A percentile compares a stretch with the other conserved stretches of the same genome.
Conservation (phyloP, 2,797 vertebrate species). For the Crenichthys baileyi region DNA sequence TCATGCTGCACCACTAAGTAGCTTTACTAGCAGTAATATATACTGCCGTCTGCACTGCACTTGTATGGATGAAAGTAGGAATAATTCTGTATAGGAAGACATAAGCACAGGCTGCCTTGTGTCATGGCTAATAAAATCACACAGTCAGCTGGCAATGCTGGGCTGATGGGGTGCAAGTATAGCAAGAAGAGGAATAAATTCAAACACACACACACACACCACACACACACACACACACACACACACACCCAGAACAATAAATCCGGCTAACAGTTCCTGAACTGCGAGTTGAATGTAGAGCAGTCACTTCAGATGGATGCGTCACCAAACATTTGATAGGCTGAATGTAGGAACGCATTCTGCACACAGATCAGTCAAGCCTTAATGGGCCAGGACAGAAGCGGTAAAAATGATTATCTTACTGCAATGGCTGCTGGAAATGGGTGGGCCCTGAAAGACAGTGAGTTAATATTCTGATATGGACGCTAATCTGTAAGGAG, state of each 20-base stretch:
- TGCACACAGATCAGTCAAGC: neutral
- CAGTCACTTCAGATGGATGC: neutral
- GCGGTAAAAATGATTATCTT: neutral
- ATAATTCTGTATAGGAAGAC: conserved; percentile 28
- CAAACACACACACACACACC: no score
- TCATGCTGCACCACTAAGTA: conserved; percentile 45
- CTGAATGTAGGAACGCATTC: neutral
- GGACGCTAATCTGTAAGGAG: neutral
- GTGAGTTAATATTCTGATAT: neutral
- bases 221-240: no score
- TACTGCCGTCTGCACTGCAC: conserved; percentile 28
- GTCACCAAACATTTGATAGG: neutral
- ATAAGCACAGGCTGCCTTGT: neutral
- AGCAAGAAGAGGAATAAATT: no score
- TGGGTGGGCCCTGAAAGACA: neutral
- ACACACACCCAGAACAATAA: no score
- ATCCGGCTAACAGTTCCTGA: no score
- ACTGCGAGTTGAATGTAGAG: neutral
- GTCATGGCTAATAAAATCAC: no score
- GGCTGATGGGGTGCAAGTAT: no score
- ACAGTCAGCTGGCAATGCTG: no score
- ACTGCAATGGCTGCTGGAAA: neutral
- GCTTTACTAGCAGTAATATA: conserved; percentile 50
- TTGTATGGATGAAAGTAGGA: conserved; percentile 24
- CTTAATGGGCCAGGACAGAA: no score